Percentiles rank a stretch among this genome's conserved stretches.
Evolutionary conservation across 2,888 invertebrate genomes (phyloP).

Genomic region (Melinaea menophilus): DNA sequence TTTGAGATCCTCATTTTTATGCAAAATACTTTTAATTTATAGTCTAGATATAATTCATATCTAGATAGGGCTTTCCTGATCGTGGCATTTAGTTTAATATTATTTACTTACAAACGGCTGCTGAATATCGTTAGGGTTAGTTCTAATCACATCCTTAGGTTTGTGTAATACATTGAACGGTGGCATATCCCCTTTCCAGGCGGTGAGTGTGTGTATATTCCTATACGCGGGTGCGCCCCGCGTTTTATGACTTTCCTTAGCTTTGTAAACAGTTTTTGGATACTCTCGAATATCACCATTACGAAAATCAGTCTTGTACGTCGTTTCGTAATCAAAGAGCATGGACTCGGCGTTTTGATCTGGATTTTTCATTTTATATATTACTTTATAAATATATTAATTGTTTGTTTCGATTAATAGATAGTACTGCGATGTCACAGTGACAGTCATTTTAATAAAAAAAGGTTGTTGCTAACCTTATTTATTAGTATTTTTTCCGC

Average conservation of each 20-base stretch:
- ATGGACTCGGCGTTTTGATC: constrained; percentile 20
- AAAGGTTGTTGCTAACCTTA: too few relatives aligned
- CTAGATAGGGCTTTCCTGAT: too few relatives aligned
- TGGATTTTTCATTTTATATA: not conserved
- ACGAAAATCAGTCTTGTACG: constrained; percentile 35
- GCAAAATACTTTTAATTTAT: too few relatives aligned
- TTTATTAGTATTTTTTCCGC: too few relatives aligned
- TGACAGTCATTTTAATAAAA: too few relatives aligned
- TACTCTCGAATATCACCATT: constrained; percentile 23
- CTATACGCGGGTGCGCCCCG: constrained; percentile 33
- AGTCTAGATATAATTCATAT: too few relatives aligned
- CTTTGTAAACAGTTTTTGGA: constrained; percentile 33
- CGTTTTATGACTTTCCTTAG: constrained; percentile 25
- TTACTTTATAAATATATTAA: not conserved
- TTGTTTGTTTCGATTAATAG: not conserved
- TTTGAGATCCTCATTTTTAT: too few relatives aligned
- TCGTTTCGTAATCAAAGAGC: constrained; percentile 37
- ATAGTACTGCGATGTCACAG: too few relatives aligned
- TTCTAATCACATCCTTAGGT: constrained; percentile 39
- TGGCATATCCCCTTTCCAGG: constrained; percentile 36
- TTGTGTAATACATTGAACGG: constrained; percentile 38
- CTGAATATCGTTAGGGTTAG: constrained; percentile 38
- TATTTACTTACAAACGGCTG: constrained; percentile 33
- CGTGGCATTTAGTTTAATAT: too few relatives aligned
- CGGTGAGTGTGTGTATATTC: constrained; percentile 38